Base-by-base conservation (phyloP, 2,888 invertebrate genomes). In the Microplitis deprimator region DNA sequence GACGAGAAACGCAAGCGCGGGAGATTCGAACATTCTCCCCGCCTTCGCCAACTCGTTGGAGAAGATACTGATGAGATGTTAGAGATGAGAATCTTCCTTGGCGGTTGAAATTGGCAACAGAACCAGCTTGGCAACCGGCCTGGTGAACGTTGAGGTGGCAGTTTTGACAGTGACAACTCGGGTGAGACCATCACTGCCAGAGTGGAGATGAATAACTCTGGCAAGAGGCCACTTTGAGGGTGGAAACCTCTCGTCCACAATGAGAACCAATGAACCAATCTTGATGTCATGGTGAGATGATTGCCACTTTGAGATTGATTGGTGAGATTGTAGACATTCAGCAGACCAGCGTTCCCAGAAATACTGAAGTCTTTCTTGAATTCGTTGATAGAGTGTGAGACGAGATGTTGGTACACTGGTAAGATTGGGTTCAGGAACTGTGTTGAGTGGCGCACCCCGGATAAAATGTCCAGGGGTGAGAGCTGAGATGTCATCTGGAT, bases 311-410 rank as follows among this genome's bases (percentile, higher is more conserved):
- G 67, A 29, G 5, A 13, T 67, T 38, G 67, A 6, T 29, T 29
- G 67, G 38, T 13, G 10, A 17, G 17, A 17, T 17, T 17, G 17
- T 1, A 17, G 17, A 17, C 17, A 17, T 17, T 17, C 17, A 0
- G 13, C 13, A 10, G 13, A 39, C 39, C 39, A 68, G 7, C 39
- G n/a, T 16, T 68, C 8, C 77, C 6, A 75, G n/a, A 75, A 75
- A 13, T 68, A 13, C n/a, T 69, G 69, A n/a, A 40, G n/a, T 29
- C 39, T n/a, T 7, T 75, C 8, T 40, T 75, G 60, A 20, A 75
- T 68, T 7, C 40, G 40, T 8, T 69, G 29, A 68, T 69, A 75
- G 2, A 6, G 16, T 17, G 16, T 20, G 1, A 40, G 62, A 7
- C 20, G 5, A 10, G 60, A 17, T 6, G 8, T 62, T 4, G 62